phyloP scores from a whole-genome alignment of 2,797 vertebrate genomes.

The Paramormyrops hopkinsi region DNA sequence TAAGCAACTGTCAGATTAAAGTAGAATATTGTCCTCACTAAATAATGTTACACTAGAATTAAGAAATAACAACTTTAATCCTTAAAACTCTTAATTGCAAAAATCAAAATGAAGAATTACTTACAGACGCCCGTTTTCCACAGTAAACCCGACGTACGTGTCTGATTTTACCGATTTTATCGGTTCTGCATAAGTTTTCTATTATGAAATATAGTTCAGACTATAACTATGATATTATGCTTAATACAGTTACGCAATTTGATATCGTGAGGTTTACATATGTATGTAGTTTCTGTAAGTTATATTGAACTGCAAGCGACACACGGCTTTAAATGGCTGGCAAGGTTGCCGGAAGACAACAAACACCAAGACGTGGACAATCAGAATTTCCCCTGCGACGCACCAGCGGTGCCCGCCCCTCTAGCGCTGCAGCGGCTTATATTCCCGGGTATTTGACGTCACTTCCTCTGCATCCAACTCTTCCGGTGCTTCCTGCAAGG shows the following conservation, averaged over 20 bases:
- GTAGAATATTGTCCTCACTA: not conserved
- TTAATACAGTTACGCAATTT: not conserved
- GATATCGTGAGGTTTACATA: not conserved
- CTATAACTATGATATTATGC: not conserved
- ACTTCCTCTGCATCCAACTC: constrained; percentile 8
- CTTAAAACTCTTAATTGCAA: not conserved
- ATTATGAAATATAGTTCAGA: not conserved
- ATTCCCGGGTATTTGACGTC: constrained; percentile 5
- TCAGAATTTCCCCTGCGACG: not conserved
- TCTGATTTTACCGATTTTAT: not conserved
- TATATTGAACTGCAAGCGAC: not conserved
- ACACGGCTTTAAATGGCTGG: not conserved
- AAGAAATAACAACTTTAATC: not conserved
- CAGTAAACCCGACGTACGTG: not conserved
- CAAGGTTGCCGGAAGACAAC: not conserved
- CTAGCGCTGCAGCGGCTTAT: not conserved
- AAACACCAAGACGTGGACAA: not conserved
- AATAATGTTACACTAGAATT: not conserved
- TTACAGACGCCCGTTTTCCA: not conserved
- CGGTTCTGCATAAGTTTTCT: not conserved
- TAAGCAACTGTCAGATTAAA: not conserved
- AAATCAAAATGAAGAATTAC: not conserved
- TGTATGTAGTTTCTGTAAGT: not conserved
- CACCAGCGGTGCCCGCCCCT: not conserved
- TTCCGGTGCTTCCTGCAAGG: constrained; percentile 24